A percentile compares a stretch with the other conserved stretches of the same genome.
These are phyloP conservation scores for Coreoperca whiteheadi DNA, from an alignment of 2,113 vertebrate genomes.

Conservation along the genomic window DNA sequence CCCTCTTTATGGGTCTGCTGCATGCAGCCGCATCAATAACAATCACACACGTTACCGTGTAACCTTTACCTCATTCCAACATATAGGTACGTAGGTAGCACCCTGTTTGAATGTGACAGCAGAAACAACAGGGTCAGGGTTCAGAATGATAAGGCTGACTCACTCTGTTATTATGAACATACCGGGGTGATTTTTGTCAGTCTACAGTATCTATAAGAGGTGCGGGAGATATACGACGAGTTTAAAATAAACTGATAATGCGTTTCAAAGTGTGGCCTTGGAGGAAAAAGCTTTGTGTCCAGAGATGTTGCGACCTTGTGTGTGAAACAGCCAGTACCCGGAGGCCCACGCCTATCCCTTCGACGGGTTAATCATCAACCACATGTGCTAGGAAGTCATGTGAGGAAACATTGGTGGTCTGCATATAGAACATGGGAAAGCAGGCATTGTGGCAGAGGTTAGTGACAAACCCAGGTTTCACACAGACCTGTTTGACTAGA, in stretches of 20 bases:
- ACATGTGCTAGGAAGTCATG: conserved; percentile 54
- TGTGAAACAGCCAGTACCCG: conserved; percentile 3
- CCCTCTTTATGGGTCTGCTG: not conserved
- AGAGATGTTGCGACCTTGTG: conserved; percentile 19
- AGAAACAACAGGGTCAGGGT: conserved; percentile 64
- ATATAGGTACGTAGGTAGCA: conserved; percentile 30
- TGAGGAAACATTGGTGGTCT: conserved; percentile 48
- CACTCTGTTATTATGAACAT: conserved; percentile 23
- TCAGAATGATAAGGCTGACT: conserved; percentile 57
- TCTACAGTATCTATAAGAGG: not conserved
- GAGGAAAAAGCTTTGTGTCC: conserved; percentile 1
- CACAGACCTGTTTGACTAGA: conserved; percentile 57
- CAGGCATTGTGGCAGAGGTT: conserved; percentile 62
- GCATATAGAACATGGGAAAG: conserved; percentile 77
- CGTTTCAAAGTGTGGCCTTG: not conserved
- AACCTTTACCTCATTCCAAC: conserved; percentile 39
- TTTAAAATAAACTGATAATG: not conserved
- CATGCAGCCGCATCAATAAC: not conserved
- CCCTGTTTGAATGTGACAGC: conserved; percentile 42
- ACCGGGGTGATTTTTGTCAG: not conserved
- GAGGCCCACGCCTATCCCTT: conserved; percentile 47
- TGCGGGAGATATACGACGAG: not conserved
- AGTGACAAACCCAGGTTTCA: conserved; percentile 56
- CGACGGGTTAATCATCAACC: conserved; percentile 59
- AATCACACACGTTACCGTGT: not conserved